phyloP scores from a whole-genome alignment of 1,140 invertebrate species.

The Acromyrmex heyeri region DNA sequence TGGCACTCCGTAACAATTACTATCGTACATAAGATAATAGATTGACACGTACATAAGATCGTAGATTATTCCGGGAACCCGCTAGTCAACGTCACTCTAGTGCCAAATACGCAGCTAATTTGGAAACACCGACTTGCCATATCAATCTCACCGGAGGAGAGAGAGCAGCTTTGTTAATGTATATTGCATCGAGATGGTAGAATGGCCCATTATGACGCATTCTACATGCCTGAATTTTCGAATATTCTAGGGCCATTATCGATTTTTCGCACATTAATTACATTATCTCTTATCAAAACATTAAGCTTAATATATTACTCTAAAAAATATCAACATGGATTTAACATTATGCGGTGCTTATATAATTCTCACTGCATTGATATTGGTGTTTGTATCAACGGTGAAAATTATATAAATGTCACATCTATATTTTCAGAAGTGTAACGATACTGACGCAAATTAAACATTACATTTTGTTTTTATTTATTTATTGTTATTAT shows the following conservation, averaged over 20 bases:
- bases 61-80: constrained; percentile 44
- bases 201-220: neutral
- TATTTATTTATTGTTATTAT: too few relatives aligned
- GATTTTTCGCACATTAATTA: neutral
- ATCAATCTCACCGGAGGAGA: constrained; percentile 44
- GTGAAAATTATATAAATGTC: too few relatives aligned
- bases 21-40: constrained; percentile 39
- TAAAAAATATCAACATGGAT: too few relatives aligned
- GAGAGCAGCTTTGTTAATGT: constrained; percentile 17
- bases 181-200: constrained; percentile 11
- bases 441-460: neutral
- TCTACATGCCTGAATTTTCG: neutral
- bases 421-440: too few relatives aligned
- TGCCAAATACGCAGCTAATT: constrained; percentile 57
- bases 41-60: constrained; percentile 49
- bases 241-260: neutral
- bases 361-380: too few relatives aligned
- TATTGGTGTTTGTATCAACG: too few relatives aligned
- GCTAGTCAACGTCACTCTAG: constrained; percentile 47
- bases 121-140: constrained; percentile 48
- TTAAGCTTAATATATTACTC: too few relatives aligned
- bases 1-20: neutral
- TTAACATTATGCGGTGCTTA: too few relatives aligned
- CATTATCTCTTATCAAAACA: neutral
- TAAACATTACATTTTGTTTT: neutral